These are phyloP conservation scores for Amphiduros pacificus DNA, from an alignment of 2,888 invertebrate genomes.

Conservation along the genomic window DNA sequence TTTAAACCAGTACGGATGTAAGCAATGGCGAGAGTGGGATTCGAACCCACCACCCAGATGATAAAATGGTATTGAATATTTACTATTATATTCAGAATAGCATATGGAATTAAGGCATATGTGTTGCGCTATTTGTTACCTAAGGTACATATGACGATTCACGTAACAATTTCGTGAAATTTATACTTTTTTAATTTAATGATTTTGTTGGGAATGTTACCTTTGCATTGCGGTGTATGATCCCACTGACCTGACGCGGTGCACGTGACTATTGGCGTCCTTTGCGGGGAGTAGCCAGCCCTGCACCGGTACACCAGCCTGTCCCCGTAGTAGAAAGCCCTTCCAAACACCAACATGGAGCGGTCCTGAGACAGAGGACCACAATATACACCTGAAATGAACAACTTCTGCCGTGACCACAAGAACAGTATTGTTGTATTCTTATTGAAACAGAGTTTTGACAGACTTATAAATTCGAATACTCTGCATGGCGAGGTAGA, in stretches of 20 bases:
- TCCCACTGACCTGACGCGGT: constrained; percentile 65
- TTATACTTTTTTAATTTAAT: not conserved
- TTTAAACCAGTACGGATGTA: too few species aligned
- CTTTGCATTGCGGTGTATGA: constrained; percentile 60
- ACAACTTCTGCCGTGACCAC: not conserved
- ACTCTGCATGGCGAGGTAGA: too few species aligned
- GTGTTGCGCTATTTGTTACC: not conserved
- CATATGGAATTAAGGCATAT: too few species aligned
- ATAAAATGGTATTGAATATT: too few species aligned
- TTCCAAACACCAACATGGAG: constrained; percentile 41
- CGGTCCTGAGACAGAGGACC: constrained; percentile 38
- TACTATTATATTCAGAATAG: too few species aligned
- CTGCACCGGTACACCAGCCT: constrained; percentile 44
- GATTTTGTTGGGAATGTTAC: too few species aligned
- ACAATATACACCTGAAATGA: constrained; percentile 42
- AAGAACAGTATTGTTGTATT: too few species aligned
- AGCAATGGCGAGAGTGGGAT: too few species aligned
- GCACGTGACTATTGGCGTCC: constrained; percentile 60
- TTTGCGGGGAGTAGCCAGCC: constrained; percentile 41
- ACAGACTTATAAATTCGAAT: too few species aligned
- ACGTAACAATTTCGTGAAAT: not conserved
- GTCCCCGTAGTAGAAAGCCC: constrained; percentile 43
- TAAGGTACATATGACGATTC: not conserved
- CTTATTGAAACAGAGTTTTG: too few species aligned
- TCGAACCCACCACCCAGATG: too few species aligned